phyloP scores from a whole-genome alignment of 2,797 vertebrate species.

The Tragelaphus oryx region DNA sequence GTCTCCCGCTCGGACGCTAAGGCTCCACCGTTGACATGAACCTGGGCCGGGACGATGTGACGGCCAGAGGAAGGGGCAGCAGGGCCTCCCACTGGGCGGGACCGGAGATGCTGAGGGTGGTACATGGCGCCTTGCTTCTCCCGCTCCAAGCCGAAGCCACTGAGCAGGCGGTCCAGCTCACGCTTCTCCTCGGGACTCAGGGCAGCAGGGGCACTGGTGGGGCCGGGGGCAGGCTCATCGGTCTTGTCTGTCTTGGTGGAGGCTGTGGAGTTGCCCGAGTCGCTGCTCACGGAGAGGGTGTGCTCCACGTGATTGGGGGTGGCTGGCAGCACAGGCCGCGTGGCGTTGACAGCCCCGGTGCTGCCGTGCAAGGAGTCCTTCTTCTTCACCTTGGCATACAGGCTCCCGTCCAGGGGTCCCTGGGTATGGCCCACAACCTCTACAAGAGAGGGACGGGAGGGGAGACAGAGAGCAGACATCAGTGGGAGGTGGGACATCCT shows the following conservation, averaged over 20 bases:
- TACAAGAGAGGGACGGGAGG: conserved; percentile 53
- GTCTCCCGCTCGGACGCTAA: conserved; percentile 92
- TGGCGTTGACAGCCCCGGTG: conserved; percentile 78
- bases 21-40: conserved; percentile 92
- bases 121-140: conserved; percentile 86
- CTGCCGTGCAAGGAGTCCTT: conserved; percentile 92
- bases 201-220: conserved; percentile 82
- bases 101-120: conserved; percentile 75
- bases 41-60: conserved; percentile 93
- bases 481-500: conserved; percentile 36
- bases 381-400: conserved; percentile 98
- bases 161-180: conserved; percentile 95
- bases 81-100: conserved; percentile 59
- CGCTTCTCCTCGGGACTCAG: conserved; percentile 91
- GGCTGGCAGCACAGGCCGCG: conserved; percentile 84
- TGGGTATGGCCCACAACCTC: conserved; percentile 93
- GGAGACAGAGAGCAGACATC: conserved; percentile 62
- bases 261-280: conserved; percentile 97
- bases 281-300: conserved; percentile 96
- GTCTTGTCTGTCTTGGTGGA: conserved; percentile 98
- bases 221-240: conserved; percentile 86
- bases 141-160: conserved; percentile 87
- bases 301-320: conserved; percentile 90
- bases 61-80: conserved; percentile 74
- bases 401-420: conserved; percentile 96